Conservation (phyloP, 2,797 vertebrate species). For the Dermochelys coriacea region DNA sequence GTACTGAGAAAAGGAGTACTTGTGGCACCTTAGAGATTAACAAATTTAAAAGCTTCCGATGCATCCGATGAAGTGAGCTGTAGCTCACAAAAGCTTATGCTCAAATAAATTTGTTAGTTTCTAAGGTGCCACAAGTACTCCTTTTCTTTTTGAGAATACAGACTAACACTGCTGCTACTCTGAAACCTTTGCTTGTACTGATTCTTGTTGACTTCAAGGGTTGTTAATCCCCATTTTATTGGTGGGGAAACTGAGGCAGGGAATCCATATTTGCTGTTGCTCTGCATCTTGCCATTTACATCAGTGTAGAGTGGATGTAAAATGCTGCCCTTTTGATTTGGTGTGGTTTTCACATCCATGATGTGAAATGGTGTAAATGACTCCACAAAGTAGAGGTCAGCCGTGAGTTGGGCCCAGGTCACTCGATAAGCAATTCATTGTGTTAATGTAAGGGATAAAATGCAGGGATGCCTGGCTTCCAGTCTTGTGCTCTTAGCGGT, state of each 20-base stretch:
- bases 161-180: too few species aligned
- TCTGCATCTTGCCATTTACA: background rate
- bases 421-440: background rate
- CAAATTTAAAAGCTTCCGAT: too few species aligned
- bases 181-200: background rate
- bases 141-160: too few species aligned
- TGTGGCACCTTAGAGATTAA: too few species aligned
- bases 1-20: background rate
- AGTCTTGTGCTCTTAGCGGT: background rate
- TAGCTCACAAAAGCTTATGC: too few species aligned
- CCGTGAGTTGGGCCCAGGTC: background rate
- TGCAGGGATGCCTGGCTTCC: background rate
- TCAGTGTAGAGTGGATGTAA: background rate
- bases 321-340: background rate
- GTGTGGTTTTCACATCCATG: background rate
- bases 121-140: too few species aligned
- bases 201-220: background rate
- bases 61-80: too few species aligned
- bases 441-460: background rate
- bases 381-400: background rate
- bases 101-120: too few species aligned
- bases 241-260: background rate
- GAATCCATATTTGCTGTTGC: background rate
- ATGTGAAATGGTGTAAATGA: background rate
- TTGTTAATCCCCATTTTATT: background rate